Percentiles rank a stretch among this genome's conserved stretches.
phyloP scores from a whole-genome alignment of 2,888 invertebrate species.

The Netelia virgata region DNA sequence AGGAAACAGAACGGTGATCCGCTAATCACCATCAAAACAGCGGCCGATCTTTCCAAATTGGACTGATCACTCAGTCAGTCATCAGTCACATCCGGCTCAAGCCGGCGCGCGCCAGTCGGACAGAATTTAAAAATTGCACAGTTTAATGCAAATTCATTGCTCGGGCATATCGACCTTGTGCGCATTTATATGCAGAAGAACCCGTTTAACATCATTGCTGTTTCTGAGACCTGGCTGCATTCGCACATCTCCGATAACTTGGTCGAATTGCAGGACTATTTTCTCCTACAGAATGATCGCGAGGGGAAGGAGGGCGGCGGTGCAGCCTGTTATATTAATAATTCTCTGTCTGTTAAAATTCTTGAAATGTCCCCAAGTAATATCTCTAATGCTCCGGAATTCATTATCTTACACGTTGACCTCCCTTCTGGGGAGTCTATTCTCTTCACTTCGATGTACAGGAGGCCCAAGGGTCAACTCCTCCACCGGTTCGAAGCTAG shows the following conservation, averaged over 20 bases:
- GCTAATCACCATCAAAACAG: neutral
- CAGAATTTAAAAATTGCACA: neutral
- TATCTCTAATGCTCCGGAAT: conserved; percentile 24
- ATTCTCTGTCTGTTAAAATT: conserved; percentile 5
- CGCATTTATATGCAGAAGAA: neutral
- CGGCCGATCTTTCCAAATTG: neutral
- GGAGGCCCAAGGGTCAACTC: conserved; percentile 3
- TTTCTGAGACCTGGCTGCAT: conserved; percentile 38
- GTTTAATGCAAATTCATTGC: neutral
- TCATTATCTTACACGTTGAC: neutral
- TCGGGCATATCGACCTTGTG: conserved; percentile 3
- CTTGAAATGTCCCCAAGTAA: neutral
- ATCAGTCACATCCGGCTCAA: too few species aligned
- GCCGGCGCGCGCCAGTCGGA: neutral
- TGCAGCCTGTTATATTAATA: conserved; percentile 5
- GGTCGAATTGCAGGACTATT: neutral
- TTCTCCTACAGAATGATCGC: conserved; percentile 27
- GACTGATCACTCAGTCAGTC: too few species aligned
- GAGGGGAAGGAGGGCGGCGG: conserved; percentile 23
- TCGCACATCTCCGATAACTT: neutral
- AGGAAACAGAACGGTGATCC: too few species aligned
- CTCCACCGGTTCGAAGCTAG: neutral
- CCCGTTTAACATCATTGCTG: neutral
- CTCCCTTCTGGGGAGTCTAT: neutral
- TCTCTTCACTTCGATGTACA: neutral